phyloP scores from a whole-genome alignment of 2,797 vertebrate genomes.

The Avahi laniger region DNA sequence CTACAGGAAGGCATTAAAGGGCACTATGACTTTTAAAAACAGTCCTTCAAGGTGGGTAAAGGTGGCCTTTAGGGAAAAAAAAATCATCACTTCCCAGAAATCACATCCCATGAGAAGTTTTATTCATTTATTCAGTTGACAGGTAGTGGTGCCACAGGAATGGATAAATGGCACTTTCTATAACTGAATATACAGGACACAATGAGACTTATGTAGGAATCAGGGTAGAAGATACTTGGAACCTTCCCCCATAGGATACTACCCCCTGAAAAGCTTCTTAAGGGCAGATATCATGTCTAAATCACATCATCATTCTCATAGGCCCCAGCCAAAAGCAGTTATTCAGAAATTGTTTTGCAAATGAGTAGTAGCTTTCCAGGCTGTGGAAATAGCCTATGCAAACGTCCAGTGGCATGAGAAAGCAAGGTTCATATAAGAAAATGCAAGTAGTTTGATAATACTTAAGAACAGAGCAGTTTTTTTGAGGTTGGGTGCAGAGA shows the following conservation, averaged over 20 bases:
- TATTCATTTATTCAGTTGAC: constrained; percentile 50
- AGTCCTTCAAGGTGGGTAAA: constrained; percentile 67
- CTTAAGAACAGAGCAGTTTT: neutral
- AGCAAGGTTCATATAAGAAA: neutral
- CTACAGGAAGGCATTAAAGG: constrained; percentile 66
- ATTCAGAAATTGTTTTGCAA: constrained; percentile 24
- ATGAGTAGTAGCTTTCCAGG: neutral
- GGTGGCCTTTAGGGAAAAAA: constrained; percentile 39
- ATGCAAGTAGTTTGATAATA: constrained; percentile 17
- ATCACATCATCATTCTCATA: neutral
- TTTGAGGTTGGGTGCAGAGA: neutral
- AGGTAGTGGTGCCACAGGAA: constrained; percentile 21
- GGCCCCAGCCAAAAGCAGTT: neutral
- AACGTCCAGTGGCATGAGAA: constrained; percentile 1
- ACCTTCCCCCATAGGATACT: neutral
- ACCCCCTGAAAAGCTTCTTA: constrained; percentile 21
- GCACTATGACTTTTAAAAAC: constrained; percentile 71
- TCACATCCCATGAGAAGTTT: constrained; percentile 51
- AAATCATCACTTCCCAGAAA: constrained; percentile 49
- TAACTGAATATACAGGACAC: constrained; percentile 10
- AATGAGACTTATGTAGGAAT: neutral
- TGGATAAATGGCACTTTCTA: constrained; percentile 30
- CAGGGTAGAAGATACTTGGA: neutral
- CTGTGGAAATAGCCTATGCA: neutral
- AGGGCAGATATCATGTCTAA: neutral